Conservation (phyloP, 2,113 vertebrate genomes). For the Petaurus breviceps region DNA sequence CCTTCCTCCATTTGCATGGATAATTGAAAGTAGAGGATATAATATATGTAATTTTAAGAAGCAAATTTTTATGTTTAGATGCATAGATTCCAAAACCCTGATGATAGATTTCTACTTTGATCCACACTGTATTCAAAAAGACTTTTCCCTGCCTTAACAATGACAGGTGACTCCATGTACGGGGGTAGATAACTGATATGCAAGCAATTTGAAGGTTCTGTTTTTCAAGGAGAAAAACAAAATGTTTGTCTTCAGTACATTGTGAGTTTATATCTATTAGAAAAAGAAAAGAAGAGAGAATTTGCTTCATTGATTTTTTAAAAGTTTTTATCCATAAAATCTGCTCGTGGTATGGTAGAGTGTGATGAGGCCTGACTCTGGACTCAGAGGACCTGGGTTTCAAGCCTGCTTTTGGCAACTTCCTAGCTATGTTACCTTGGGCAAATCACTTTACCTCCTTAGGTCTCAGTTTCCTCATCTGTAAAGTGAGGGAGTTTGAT, state of each 20-base stretch:
- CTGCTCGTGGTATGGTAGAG: not conserved
- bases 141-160: not conserved
- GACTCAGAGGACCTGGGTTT: not conserved
- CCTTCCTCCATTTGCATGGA: not conserved
- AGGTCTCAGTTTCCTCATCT: not conserved
- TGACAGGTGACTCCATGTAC: not conserved
- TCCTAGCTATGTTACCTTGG: not conserved
- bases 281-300: not conserved
- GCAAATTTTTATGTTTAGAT: not conserved
- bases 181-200: not conserved
- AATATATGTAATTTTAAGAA: constrained; percentile 1
- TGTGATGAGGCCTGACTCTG: not conserved
- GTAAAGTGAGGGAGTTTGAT: not conserved
- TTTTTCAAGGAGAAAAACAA: not conserved
- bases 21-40: constrained; percentile 3
- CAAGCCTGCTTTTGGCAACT: not conserved
- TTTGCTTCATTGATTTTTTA: constrained; percentile 36
- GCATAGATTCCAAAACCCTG: constrained; percentile 22
- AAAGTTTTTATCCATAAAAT: not conserved
- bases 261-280: not conserved
- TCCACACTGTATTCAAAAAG: not conserved
- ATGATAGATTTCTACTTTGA: constrained; percentile 15
- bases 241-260: not conserved
- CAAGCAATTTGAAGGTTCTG: not conserved
- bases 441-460: not conserved